phyloP scores from a whole-genome alignment of 2,797 vertebrate species.

The Helicolenus hilgendorfi region DNA sequence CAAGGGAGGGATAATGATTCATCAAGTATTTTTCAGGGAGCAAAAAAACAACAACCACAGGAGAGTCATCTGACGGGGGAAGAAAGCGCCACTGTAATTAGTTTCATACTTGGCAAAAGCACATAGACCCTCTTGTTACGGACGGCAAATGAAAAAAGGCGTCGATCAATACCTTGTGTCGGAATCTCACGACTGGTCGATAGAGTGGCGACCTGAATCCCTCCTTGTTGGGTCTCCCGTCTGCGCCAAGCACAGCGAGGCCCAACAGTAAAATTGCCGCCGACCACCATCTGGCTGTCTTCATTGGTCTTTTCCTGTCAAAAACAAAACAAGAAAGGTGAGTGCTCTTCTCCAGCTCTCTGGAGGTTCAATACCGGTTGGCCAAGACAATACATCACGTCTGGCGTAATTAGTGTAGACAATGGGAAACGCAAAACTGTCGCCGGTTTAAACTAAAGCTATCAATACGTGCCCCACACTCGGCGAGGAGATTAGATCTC shows the following conservation, averaged over 20 bases:
- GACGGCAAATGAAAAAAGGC: constrained; percentile 68
- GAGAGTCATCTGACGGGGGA: constrained; percentile 48
- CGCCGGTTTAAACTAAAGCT: constrained; percentile 82
- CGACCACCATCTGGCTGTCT: constrained; percentile 90
- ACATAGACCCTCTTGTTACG: constrained; percentile 52
- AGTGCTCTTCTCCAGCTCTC: constrained; percentile 35
- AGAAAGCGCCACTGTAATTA: constrained; percentile 69
- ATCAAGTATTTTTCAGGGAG: constrained; percentile 59
- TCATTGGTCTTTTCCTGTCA: constrained; percentile 91
- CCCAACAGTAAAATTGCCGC: constrained; percentile 89
- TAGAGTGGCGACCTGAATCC: constrained; percentile 88
- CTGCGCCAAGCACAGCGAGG: constrained; percentile 83
- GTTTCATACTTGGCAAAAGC: constrained; percentile 70
- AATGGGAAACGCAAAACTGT: constrained; percentile 76
- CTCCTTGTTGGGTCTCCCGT: constrained; percentile 91
- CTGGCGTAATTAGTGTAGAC: constrained; percentile 84
- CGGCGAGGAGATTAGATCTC: constrained; percentile 84
- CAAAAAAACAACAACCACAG: constrained; percentile 55
- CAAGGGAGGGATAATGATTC: constrained; percentile 64
- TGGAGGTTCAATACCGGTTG: constrained; percentile 53
- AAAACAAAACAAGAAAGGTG: constrained; percentile 77
- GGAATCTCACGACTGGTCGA: constrained; percentile 93
- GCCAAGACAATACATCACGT: constrained; percentile 82
- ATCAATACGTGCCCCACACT: constrained; percentile 82
- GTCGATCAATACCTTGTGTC: constrained; percentile 95